Evolutionary conservation across 2,888 invertebrate genomes (phyloP), one percentile per base, ranked within the genome.

Genomic region (Timema podura): DNA sequence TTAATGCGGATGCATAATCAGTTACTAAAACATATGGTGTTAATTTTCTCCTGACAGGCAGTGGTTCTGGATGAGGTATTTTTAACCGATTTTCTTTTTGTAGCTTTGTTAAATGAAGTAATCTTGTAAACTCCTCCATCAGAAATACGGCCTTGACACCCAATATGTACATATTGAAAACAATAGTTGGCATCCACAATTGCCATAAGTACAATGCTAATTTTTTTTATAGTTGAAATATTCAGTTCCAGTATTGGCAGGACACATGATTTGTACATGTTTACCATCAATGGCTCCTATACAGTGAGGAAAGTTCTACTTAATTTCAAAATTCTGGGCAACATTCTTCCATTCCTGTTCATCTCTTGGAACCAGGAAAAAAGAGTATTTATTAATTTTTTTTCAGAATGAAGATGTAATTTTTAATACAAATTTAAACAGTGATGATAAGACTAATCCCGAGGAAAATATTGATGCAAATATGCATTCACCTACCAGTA

Each of bases 101-200:
- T 75, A n/a, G 77, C 76, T 67, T 75, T 71, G 64, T 70, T 71
- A 69, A 77, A 74, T 57, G 72, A 47, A 68, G 69, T 68, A 74
- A 75, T 73, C 57, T 72, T 9, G 45, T 77, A 77, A 44, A 79
- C 74, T 45, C 77, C 79, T 51, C 78, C 77, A 73, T 80, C 79
- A 48, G 75, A 77, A 65, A 79, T 76, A 68, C 76, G 67, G 13
- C 79, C 78, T 73, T 78, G 77, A 48, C 75, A 74, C 10, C 79
- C 79, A 65, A 78, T 73, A 73, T 80, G 77, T 9, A 79, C 77
- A 72, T 74, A 78, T 10, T 76, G 72, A 74, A 77, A 77, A 16
- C 77, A 77, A 72, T 80, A 81, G 72, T 81, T 75, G n/a, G 79
- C 79, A 75, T 81, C 80, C 10, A 77, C 80, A 68, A 79, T 8